Percentiles rank a stretch among this genome's conserved stretches.
These are phyloP conservation scores for Saccostrea echinata DNA, from an alignment of 1,140 invertebrate species.

Conservation along the genomic window DNA sequence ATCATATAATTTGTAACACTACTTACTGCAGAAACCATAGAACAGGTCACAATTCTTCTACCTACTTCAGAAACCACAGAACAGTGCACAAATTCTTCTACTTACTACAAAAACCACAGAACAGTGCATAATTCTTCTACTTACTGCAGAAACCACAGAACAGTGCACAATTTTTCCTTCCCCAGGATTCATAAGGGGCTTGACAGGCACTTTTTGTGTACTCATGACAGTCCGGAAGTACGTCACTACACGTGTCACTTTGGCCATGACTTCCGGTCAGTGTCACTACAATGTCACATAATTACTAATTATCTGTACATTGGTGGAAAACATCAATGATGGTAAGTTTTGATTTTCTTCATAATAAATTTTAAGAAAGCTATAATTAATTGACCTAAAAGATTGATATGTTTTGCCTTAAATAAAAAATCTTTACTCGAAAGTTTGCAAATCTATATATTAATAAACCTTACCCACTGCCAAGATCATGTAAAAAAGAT, in stretches of 20 bases:
- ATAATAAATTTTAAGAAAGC: too few species aligned
- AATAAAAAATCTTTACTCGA: too few species aligned
- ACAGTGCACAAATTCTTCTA: not conserved
- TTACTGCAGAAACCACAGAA: slow-evolving; percentile 63
- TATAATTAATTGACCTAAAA: too few species aligned
- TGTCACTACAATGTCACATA: not conserved
- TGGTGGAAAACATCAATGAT: not conserved
- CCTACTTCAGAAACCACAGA: too few species aligned
- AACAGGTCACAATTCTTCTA: slow-evolving; percentile 57
- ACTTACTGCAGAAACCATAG: slow-evolving; percentile 56
- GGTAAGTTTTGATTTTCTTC: too few species aligned
- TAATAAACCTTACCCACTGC: not conserved
- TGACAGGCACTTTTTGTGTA: slow-evolving; percentile 44
- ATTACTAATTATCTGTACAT: not conserved
- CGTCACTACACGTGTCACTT: slow-evolving; percentile 27
- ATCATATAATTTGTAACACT: too few species aligned
- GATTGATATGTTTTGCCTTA: too few species aligned
- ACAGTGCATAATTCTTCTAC: slow-evolving; percentile 57
- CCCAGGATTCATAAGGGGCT: slow-evolving; percentile 57
- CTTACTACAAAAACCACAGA: slow-evolving; percentile 61
- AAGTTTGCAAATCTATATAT: not conserved
- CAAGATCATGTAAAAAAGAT: not conserved
- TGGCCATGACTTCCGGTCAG: not conserved
- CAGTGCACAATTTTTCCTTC: slow-evolving; percentile 56
- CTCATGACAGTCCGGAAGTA: slow-evolving; percentile 45